Evolutionary conservation across 2,888 invertebrate genomes (phyloP).

Genomic region (Drosophila emarginata): DNA sequence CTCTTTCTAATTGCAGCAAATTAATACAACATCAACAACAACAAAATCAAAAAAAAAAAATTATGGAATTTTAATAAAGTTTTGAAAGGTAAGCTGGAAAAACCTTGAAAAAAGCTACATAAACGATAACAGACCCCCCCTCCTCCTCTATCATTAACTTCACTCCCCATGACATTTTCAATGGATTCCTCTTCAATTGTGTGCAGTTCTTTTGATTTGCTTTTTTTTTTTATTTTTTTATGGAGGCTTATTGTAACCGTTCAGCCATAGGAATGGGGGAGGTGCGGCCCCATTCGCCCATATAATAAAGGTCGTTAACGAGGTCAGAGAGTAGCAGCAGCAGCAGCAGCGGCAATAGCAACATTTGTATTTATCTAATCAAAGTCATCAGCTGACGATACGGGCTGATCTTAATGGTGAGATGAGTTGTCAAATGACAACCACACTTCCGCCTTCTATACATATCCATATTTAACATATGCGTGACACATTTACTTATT

Average conservation of each 20-base stretch:
- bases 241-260: conserved; percentile 28
- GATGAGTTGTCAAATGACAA: conserved; percentile 6
- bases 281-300: conserved; percentile 45
- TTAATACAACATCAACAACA: conserved; percentile 51
- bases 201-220: not conserved
- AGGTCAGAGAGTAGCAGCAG: conserved; percentile 41
- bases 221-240: not conserved
- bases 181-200: not conserved
- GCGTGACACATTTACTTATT: conserved; percentile 4
- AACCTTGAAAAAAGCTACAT: conserved; percentile 9
- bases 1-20: conserved; percentile 59
- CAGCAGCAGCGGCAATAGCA: not conserved
- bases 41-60: conserved; percentile 60
- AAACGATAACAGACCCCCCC: not conserved
- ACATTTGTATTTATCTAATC: conserved; percentile 50
- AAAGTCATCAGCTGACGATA: conserved; percentile 47
- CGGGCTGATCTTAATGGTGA: conserved; percentile 13
- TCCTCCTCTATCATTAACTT: not conserved
- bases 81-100: conserved; percentile 48
- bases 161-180: not conserved
- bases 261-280: conserved; percentile 6
- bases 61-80: conserved; percentile 68
- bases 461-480: not conserved
- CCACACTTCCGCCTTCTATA: not conserved
- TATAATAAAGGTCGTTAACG: conserved; percentile 62